Percentiles rank a stretch among this genome's conserved stretches.
These are phyloP conservation scores for Aplodontia rufa DNA, from an alignment of 2,113 vertebrate species.

Conservation along the genomic window DNA sequence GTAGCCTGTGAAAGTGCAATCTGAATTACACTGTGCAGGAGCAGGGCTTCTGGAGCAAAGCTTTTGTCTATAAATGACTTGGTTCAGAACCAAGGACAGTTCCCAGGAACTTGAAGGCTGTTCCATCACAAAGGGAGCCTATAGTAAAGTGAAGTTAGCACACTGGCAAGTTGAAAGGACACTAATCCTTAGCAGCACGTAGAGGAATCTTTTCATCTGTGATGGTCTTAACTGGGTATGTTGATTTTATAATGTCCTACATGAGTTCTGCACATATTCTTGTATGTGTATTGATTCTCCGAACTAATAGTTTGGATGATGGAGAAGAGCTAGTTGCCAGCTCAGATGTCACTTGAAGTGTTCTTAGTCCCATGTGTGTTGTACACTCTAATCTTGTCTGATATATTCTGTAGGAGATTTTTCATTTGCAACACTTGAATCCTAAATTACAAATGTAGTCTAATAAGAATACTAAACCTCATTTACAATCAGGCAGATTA, in stretches of 20 bases:
- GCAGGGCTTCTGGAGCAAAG: conserved; percentile 79
- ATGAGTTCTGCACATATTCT: neutral
- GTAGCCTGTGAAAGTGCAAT: conserved; percentile 95
- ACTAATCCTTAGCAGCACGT: neutral
- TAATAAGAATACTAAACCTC: conserved; percentile 2
- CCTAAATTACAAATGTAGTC: neutral
- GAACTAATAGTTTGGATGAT: neutral
- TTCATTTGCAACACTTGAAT: conserved; percentile 23
- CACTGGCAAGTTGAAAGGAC: conserved; percentile 71
- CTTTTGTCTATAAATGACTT: conserved; percentile 84
- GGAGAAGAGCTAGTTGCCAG: neutral
- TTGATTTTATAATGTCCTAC: neutral
- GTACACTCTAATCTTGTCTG: conserved; percentile 33
- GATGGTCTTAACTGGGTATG: neutral
- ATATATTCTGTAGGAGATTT: neutral
- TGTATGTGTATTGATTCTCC: neutral
- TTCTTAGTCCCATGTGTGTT: neutral
- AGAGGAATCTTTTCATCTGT: conserved; percentile 7
- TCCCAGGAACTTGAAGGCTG: conserved; percentile 64
- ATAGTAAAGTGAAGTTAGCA: neutral
- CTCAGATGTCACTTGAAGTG: neutral
- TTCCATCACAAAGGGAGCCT: neutral
- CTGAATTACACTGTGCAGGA: conserved; percentile 89
- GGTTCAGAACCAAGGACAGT: conserved; percentile 80
- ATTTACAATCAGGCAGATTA: neutral